Base-by-base conservation (phyloP, 2,113 vertebrate species). In the Tragelaphus buxtoni region DNA sequence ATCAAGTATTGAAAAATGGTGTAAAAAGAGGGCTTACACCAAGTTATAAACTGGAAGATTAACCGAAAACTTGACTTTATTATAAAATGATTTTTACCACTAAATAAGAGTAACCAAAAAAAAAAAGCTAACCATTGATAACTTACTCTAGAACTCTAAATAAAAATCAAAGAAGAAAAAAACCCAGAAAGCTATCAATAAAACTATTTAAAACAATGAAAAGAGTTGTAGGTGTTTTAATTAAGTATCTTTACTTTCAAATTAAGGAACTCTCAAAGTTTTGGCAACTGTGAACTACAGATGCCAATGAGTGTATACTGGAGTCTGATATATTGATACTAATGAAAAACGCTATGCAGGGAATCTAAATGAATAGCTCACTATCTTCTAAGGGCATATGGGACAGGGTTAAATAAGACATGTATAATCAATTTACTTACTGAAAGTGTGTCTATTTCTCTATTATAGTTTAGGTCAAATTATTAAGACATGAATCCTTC, bases 1-100 rank as follows among this genome's bases (percentile, higher is more conserved):
- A 85, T 91, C 35, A 45, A 96, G 60, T 94, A 45, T 56, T 92
- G 39, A 80, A 97, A 97, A 97, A 93, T 89, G 88, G 39, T 82
- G 35, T 82, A 95, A 85, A 96, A 94, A 95, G 8, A 82, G 24
- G 18, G 30, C 42, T 94, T 53, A 92, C 55, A 95, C 6, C 56
- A 95, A 53, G 18, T 77, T 92, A 69, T 35, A 92, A 88, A 16
- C 55, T 76, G 9, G 49, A 83, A 87, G 86, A 80, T 39, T 53
- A 96, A 94, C 18, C 26, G 83, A 93, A 92, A 94, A 24, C 35
- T 85, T 45, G 53, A 94, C 39, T 39, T 39, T 39, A 55, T 16
- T 90, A 89, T 20, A 88, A 85, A 95, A 35, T 88, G 63, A 65
- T 72, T 93, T 94, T 72, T 94, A 53, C 12, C 53, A 86, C 39